Evolutionary conservation across 2,888 invertebrate genomes (phyloP), one percentile per base, ranked within the genome.

Genomic region (Eupeodes luniger): DNA sequence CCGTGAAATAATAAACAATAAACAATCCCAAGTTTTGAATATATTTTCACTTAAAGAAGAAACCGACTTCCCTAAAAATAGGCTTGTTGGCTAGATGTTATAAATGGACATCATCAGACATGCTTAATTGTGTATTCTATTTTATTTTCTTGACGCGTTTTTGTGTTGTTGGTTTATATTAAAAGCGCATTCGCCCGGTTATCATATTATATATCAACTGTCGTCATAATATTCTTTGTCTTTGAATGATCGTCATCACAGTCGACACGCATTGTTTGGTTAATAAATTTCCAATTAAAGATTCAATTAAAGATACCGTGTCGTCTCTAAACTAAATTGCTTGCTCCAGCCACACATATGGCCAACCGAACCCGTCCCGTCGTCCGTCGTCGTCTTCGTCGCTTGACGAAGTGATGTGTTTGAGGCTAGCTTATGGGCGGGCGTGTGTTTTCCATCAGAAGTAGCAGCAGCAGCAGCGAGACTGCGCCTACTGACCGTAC

Each of bases 201-300:
- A 61, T 66, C 81, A 40, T 40, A 40, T 40, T 5, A 27, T 27
- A 27, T 27, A 27, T 27, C 27, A 27, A 72, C 59, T 36, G n/a
- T 78, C 62, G 40, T 78, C 72, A 47, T 53, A 55, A 55, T 70
- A 70, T 19, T 53, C 59, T 53, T 72, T 59, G 79, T 53, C 74
- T 11, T 40, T 59, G 59, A 59, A 75, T 44, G 78, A 66, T 84
- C 77, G 70, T 74, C 87, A 61, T 62, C 64, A 12, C 34, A 77
- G 40, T 55, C 79, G 83, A 87, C 69, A 85, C 85, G 62, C 85
- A 88, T 85, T 85, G 85, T 88, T 88, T 85, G 81, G 85, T 88
- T 88, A 84, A 88, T 88, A 88, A 88, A 88, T 85, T 85, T 88
- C 88, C 81, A 88, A 88, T 88, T 88, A 85, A 88, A 85, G 85